Evolutionary conservation across 2,888 invertebrate species (phyloP), one percentile per base, ranked within the genome.

Genomic region (Sinotaia quadrata): DNA sequence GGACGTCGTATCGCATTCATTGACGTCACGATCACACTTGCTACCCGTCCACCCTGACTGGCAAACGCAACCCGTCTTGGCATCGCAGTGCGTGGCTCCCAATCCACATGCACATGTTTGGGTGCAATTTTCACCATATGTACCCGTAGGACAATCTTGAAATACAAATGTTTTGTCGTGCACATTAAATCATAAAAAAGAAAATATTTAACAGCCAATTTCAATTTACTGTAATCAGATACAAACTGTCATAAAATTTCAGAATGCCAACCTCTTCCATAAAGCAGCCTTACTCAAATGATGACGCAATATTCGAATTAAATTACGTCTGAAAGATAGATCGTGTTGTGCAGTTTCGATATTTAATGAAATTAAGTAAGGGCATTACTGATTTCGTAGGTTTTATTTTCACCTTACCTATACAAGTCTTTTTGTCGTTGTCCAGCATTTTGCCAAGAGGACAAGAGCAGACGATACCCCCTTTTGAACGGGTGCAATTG

Each of bases 131-230:
- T 51, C 52, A 18, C 74, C 74, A 57, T 67, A 74, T 34, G 68
- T 68, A 15, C 57, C 68, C 27, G 37, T 24, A 15, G 69, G 69
- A 65, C 74, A 74, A 5, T n/a, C 74, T 74, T 44, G 15, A n/a
- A 56, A 41, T 29, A 5, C 4, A 24, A 4, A 29, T n/a, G n/a
- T n/a, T n/a, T n/a, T n/a, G n/a, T n/a, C n/a, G n/a, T n/a, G n/a
- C n/a, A n/a, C n/a, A n/a, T n/a, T n/a, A n/a, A n/a, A n/a, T n/a
- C n/a, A n/a, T n/a, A n/a, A n/a, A n/a, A n/a, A n/a, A n/a, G n/a
- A n/a, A n/a, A n/a, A n/a, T n/a, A n/a, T n/a, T n/a, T n/a, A n/a
- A n/a, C n/a, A n/a, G n/a, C n/a, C n/a, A n/a, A n/a, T 47, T 47
- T 47, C 15, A 7, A 12, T 12, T 12, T n/a, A n/a, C n/a, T n/a